Conservation (phyloP, 2,888 invertebrate genomes). For the Phortica okadai region DNA sequence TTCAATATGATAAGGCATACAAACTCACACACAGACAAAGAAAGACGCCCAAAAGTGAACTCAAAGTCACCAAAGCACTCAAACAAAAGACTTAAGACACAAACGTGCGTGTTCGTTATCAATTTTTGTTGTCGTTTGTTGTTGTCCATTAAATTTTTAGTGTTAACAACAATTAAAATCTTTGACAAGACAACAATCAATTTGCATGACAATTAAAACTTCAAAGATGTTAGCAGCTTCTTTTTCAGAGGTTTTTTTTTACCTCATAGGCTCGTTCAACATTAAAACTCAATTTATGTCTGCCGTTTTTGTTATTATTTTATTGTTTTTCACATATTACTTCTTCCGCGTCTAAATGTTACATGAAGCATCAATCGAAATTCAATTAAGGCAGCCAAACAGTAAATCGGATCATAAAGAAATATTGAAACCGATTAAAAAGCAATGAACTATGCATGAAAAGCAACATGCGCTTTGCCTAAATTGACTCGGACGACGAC, state of each 20-base stretch:
- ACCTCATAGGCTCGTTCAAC: constrained; percentile 45
- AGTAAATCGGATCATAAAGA: background rate
- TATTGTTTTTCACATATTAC: background rate
- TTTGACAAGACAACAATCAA: constrained; percentile 58
- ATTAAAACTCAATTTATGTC: constrained; percentile 65
- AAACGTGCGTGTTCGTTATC: constrained; percentile 55
- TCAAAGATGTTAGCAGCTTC: background rate
- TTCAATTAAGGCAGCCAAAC: background rate
- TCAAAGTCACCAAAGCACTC: constrained; percentile 51
- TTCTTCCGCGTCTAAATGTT: background rate
- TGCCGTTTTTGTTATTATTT: background rate
- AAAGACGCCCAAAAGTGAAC: background rate
- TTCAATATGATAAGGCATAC: background rate
- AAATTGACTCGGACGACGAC: constrained; percentile 40
- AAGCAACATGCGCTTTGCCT: background rate
- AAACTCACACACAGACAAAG: background rate
- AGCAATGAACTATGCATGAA: constrained; percentile 52
- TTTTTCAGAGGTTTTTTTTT: constrained; percentile 44
- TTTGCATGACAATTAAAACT: constrained; percentile 59
- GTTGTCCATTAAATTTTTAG: constrained; percentile 8
- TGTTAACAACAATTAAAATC: background rate
- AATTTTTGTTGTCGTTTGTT: constrained; percentile 29
- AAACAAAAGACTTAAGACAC: constrained; percentile 66
- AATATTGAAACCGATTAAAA: constrained; percentile 52
- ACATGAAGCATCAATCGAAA: constrained; percentile 37